These are phyloP conservation scores for Apogon hyalosoma DNA, from an alignment of 2,797 vertebrate species.

Conservation along the genomic window DNA sequence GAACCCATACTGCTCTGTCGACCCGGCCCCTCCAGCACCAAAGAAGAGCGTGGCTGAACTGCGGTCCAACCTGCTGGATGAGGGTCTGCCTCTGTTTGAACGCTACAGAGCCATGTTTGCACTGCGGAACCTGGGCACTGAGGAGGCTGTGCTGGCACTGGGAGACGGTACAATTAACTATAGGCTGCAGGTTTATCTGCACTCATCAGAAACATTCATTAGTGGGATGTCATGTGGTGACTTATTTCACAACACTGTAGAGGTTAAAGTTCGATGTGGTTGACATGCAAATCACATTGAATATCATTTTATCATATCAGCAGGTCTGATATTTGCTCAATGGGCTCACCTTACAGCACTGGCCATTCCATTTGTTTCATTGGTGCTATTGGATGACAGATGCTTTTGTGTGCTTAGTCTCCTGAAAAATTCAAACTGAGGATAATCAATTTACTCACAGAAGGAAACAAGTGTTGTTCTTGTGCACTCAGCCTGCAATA, in stretches of 20 bases:
- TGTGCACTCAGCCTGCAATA: no score
- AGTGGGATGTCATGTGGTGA: neutral
- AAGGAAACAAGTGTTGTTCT: no score
- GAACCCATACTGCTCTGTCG: slow-evolving; percentile 90
- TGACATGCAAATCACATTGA: no score
- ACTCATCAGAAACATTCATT: neutral
- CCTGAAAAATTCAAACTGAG: no score
- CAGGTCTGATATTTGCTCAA: no score
- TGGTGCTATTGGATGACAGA: no score
- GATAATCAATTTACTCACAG: no score
- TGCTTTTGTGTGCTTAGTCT: no score
- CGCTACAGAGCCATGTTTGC: slow-evolving; percentile 98
- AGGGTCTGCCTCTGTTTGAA: slow-evolving; percentile 87
- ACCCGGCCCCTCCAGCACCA: slow-evolving; percentile 90
- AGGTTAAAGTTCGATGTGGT: neutral
- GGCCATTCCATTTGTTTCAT: no score
- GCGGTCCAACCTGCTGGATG: slow-evolving; percentile 85
- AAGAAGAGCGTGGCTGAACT: slow-evolving; percentile 81
- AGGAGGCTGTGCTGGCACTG: slow-evolving; percentile 88
- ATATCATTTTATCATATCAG: no score
- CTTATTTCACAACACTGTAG: neutral
- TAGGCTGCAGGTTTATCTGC: neutral
- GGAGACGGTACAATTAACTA: slow-evolving; percentile 85
- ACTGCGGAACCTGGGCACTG: slow-evolving; percentile 87
- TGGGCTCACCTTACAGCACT: no score